Conservation (phyloP, 2,113 vertebrate species). For the Podarcis cretensis region DNA sequence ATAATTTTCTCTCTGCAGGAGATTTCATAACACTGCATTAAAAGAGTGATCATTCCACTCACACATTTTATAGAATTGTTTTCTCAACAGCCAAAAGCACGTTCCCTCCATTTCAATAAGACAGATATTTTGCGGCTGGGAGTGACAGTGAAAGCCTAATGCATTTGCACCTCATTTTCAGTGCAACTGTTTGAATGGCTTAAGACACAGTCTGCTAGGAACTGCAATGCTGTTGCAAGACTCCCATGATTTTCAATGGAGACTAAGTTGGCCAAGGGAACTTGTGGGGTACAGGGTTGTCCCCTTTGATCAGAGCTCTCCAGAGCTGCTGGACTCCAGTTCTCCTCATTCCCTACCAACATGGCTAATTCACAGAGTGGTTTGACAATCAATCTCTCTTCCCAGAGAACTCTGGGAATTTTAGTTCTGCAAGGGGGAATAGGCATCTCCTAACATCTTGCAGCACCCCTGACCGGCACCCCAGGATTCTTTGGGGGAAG, state of each 20-base stretch:
- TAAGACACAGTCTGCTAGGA: not conserved
- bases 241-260: not conserved
- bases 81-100: conserved; percentile 65
- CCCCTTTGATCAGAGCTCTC: not conserved
- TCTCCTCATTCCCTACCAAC: no score
- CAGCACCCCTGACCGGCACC: no score
- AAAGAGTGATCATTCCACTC: conserved; percentile 54
- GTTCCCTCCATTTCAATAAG: conserved; percentile 61
- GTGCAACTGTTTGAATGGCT: not conserved
- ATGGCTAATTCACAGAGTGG: no score
- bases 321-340: not conserved
- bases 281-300: not conserved
- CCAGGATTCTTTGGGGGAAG: no score
- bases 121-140: conserved; percentile 65
- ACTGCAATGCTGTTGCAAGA: not conserved
- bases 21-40: conserved; percentile 55
- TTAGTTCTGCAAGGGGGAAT: no score
- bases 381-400: no score
- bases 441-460: no score
- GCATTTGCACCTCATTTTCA: not conserved
- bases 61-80: conserved; percentile 59
- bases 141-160: not conserved
- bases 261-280: not conserved
- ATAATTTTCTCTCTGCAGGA: conserved; percentile 27
- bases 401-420: no score